Evolutionary conservation across 23 tunicate genomes (phyloP), one percentile per base, ranked within the genome.

Genomic region (Ciona savignyi): DNA sequence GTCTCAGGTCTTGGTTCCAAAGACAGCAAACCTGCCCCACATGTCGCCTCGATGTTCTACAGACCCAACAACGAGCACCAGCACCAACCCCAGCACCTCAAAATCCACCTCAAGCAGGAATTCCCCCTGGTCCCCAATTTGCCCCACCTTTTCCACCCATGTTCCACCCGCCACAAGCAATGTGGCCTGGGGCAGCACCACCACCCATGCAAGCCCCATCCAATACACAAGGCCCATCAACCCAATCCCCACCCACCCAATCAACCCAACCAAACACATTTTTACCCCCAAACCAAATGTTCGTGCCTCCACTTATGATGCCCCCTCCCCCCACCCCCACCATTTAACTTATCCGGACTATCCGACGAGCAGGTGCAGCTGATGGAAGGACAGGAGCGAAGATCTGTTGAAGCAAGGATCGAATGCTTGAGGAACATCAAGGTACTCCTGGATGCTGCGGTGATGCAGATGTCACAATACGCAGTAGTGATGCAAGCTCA

Each of bases 11-110:
- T 21, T 94, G 99, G 99, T 94, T 94, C 65, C 99, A 94, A 70
- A 85, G 99, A 15, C 99, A 94, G 63, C 99, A 94, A 87, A 94
- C 99, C 32, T 94, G 99, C 33, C 99, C 99, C 20, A 94, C 99
- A 15, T 94, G 99, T 70, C 73, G 99, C 3, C 60, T 94, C 4
- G 99, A 94, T 66, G 89, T 94, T 34, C 60, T 94, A 48, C 81
- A 80, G 29, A 67, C 86, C 25, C 80, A 72, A 70, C 35, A 80
- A 61, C 35, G 67, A 3, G 51, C 73, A 9, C 70, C 62, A 23
- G 56, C 70, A 3, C 70, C 51, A 71, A 33, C 76, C 24, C 71
- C 85, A 42, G 74, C 73, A 35, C 80, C 79, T 27, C 74, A 29
- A 3, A 35, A 64, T 48, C 27, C 68, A 24, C 64, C 76, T 28